Evolutionary conservation across 2,113 vertebrate species (phyloP), one percentile per base, ranked within the genome.

Genomic region (Orthonyx spaldingii): DNA sequence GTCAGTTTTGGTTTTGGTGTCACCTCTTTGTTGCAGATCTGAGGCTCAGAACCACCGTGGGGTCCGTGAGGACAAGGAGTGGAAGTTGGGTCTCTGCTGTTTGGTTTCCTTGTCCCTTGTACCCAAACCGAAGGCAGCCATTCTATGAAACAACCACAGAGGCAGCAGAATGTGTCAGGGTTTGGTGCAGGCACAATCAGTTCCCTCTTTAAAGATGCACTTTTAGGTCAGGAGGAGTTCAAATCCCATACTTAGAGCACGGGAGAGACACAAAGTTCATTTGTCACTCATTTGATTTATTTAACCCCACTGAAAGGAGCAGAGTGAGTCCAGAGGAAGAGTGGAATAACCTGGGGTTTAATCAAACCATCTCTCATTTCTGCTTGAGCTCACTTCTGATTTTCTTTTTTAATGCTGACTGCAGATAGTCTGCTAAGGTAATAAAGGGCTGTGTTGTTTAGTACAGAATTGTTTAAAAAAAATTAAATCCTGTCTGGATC

Each of bases 161-260:
- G 6, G 0, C 32, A 65, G 12, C 1, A 2, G 26, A 13, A 41
- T 0, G 0, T 4, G 33, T 3, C 46, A 7, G 17, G 9, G 35
- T 77, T 42, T 46, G 37, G 37, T 7, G 19, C 50, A 23, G 49
- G 13, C 49, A 33, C 26, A 3, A 39, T 17, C 12, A 28, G 37
- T 24, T 87, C 47, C 75, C 16, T 32, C n/a, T 49, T 8, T 49
- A n/a, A 65, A 61, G 5, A 17, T 1, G 7, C 9, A 5, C 59
- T 61, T 7, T 15, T 15, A 42, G 44, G 57, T 85, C 66, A 90
- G 47, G 61, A 42, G 35, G 65, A 66, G 33, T 63, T 78, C 78
- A 78, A 39, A 55, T 27, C 55, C 59, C 20, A 9, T 41, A 33
- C n/a, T 79, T 44, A 18, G 44, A 49, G n/a, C 30, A n/a, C 13